A percentile compares a stretch with the other conserved stretches of the same genome.
phyloP scores from a whole-genome alignment of 2,113 vertebrate genomes.

The Chloroceryle aenea region DNA sequence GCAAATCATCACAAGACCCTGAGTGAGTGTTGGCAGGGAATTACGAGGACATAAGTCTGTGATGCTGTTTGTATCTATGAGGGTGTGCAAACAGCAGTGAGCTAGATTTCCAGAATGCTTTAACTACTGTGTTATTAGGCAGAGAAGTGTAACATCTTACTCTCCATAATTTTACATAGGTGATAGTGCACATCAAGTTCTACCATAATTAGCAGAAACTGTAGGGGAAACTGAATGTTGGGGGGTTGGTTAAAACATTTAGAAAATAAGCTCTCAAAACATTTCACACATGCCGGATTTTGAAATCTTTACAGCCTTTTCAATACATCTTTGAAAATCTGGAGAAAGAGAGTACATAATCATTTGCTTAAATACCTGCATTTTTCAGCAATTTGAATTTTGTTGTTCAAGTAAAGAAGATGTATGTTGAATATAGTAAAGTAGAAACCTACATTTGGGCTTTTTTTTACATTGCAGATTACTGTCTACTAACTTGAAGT shows the following conservation, averaged over 20 bases:
- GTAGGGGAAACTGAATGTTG: background rate
- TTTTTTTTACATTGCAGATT: background rate
- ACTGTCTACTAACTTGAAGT: background rate
- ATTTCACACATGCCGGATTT: background rate
- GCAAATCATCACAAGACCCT: slow-evolving; percentile 46
- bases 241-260: background rate
- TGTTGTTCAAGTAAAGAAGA: background rate
- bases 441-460: background rate
- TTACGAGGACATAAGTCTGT: slow-evolving; percentile 19
- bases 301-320: background rate
- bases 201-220: background rate
- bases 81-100: slow-evolving; percentile 43
- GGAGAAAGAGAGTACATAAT: background rate
- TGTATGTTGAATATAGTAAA: background rate
- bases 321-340: background rate
- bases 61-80: background rate
- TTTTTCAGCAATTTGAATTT: background rate
- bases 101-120: slow-evolving; percentile 13
- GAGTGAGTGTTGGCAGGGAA: slow-evolving; percentile 46
- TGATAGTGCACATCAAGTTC: background rate
- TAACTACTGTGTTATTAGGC: background rate
- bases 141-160: background rate
- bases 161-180: background rate
- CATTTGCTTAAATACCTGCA: background rate
- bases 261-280: background rate